Base-by-base conservation (phyloP, 2,113 vertebrate genomes). In the Psophia crepitans region DNA sequence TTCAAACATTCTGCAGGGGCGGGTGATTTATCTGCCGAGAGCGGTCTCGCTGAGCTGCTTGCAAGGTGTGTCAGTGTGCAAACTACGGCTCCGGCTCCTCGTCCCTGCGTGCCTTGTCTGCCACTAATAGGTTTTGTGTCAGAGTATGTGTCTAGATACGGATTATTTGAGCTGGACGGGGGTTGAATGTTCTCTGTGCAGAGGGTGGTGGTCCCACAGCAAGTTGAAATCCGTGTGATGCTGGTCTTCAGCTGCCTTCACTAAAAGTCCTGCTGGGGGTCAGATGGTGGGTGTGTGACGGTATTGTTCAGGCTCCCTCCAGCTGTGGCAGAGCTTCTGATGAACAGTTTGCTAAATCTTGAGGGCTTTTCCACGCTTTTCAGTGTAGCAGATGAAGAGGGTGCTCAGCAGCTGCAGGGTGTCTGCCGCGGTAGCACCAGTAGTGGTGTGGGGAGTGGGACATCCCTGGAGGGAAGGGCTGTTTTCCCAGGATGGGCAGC, bases 231-330 rank as follows among this genome's bases (percentile, higher is more conserved):
- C 58, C 39, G 28, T 27, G 63, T 15, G 54, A 12, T 76, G 68
- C 81, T 54, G 32, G 8, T 53, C 35, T 37, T 73, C 49, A 8
- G 44, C 24, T 0, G 0, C 32, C 71, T 53, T 71, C 21, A 7
- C 0, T 0, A 44, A 28, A 68, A 77, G 12, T 8, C 6, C 35
- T 68, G 48, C 49, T 68, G 58, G 69, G 54, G 58, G 17, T 44
- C n/a, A 58, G 66, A 6, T 22, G 2, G 2, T 2, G n/a, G 20
- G 21, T 16, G 2, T 14, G 14, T 2, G 24, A 4, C 23, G 13
- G 30, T 63, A 6, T 11, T 16, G 20, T 5, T 44, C 33, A 13
- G 27, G 18, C 61, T 94, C 32, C 32, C 46, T 66, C 30, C 71
- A 37, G 46, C 53, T 1, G 0, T 27, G 63, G 58, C 69, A 56